phyloP scores from a whole-genome alignment of 2,113 vertebrate species.

The Neoarius graeffei region DNA sequence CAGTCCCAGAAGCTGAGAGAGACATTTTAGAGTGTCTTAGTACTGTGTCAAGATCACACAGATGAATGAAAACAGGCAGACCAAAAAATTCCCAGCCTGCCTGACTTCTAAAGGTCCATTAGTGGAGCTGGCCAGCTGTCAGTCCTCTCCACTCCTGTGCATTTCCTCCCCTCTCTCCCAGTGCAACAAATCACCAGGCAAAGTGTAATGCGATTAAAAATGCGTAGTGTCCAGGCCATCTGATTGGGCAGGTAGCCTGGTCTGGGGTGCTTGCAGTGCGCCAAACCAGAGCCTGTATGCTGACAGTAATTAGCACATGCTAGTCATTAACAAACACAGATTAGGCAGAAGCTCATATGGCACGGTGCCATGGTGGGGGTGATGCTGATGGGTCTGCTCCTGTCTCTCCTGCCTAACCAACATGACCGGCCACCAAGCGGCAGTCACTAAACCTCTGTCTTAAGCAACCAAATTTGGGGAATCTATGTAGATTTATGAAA shows the following conservation, averaged over 20 bases:
- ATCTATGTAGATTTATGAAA: slow-evolving; percentile 93
- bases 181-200: slow-evolving; percentile 64
- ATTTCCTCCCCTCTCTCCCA: slow-evolving; percentile 47
- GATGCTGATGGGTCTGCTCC: slow-evolving; percentile 77
- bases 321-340: slow-evolving; percentile 95
- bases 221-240: slow-evolving; percentile 52
- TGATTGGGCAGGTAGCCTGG: slow-evolving; percentile 73
- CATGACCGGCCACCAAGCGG: slow-evolving; percentile 25
- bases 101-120: slow-evolving; percentile 57
- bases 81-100: slow-evolving; percentile 53
- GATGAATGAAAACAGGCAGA: slow-evolving; percentile 57
- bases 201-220: slow-evolving; percentile 69
- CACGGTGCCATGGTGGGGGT: slow-evolving; percentile 81
- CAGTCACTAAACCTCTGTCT: slow-evolving; percentile 68
- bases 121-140: slow-evolving; percentile 63
- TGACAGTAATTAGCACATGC: slow-evolving; percentile 97
- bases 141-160: slow-evolving; percentile 47
- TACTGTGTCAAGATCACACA: slow-evolving; percentile 58
- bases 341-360: slow-evolving; percentile 83
- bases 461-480: slow-evolving; percentile 81
- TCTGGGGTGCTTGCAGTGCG: slow-evolving; percentile 29
- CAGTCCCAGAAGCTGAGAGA: slow-evolving; percentile 36
- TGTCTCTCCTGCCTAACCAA: slow-evolving; percentile 38
- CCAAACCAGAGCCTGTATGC: slow-evolving; percentile 67
- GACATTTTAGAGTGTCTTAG: slow-evolving; percentile 44